Conservation (phyloP, 2,113 vertebrate species). For the Scomber scombrus region DNA sequence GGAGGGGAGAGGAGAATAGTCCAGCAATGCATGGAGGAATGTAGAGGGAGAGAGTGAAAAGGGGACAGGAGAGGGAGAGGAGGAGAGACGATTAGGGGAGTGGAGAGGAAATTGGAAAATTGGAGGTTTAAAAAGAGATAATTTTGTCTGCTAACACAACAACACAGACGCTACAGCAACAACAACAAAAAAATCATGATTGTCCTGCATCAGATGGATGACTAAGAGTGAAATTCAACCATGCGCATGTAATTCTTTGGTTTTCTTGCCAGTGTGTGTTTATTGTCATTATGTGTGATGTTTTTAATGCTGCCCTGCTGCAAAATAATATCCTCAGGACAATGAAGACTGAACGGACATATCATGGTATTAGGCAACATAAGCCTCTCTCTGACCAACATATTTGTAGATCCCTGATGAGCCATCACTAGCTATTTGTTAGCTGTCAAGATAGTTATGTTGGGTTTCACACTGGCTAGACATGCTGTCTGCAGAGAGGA, state of each 20-base stretch:
- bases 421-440: conserved; percentile 10
- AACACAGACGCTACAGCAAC: conserved; percentile 7
- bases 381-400: conserved; percentile 24
- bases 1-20: conserved; percentile 4
- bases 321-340: background rate
- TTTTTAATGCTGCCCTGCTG: background rate
- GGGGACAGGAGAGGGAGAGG: background rate
- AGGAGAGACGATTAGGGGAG: background rate
- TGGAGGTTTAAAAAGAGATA: too few species aligned
- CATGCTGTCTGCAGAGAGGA: background rate
- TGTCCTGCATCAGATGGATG: background rate
- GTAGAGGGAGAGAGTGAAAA: background rate
- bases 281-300: background rate
- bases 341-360: background rate
- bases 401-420: conserved; percentile 10
- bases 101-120: background rate
- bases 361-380: conserved; percentile 11
- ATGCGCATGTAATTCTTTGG: too few species aligned
- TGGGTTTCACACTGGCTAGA: background rate
- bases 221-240: too few species aligned
- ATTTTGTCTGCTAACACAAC: background rate
- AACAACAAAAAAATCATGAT: background rate
- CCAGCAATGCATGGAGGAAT: background rate
- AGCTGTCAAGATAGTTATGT: background rate
- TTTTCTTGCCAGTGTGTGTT: background rate